Conservation (phyloP, 2,113 vertebrate species). For the Regulus satrapa region DNA sequence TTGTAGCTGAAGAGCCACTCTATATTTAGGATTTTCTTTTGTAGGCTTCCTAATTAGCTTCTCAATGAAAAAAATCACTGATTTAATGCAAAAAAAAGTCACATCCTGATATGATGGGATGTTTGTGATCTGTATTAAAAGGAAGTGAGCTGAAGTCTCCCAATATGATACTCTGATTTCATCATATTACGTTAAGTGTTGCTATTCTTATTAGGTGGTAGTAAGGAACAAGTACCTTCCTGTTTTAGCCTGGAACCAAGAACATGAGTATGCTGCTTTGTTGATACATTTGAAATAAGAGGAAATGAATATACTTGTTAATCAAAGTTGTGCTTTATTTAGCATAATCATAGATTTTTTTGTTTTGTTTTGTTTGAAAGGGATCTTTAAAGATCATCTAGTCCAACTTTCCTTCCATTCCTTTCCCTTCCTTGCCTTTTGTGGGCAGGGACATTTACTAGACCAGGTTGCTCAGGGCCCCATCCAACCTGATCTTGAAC, state of each 20-base stretch:
- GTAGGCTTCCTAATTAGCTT: background rate
- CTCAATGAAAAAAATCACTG: background rate
- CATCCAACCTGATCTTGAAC: background rate
- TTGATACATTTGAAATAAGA: background rate
- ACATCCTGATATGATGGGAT: background rate
- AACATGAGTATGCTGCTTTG: background rate
- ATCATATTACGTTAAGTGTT: background rate
- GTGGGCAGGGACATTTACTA: background rate
- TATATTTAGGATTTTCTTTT: constrained; percentile 48
- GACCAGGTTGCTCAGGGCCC: background rate
- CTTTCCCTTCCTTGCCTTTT: too few relatives aligned
- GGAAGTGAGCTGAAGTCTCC: background rate
- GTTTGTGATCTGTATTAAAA: background rate
- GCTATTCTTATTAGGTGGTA: background rate
- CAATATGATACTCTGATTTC: background rate
- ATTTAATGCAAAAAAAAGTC: background rate
- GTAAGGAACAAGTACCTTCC: background rate
- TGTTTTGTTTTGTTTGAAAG: background rate
- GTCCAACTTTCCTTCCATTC: rapidly evolving
- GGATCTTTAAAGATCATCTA: background rate
- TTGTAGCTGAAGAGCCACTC: background rate
- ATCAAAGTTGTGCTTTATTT: background rate
- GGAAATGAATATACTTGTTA: background rate
- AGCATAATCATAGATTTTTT: background rate
- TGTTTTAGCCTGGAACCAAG: background rate